Evolutionary conservation across 2,888 invertebrate genomes (phyloP).

Genomic region (Epirrhoe tristata): DNA sequence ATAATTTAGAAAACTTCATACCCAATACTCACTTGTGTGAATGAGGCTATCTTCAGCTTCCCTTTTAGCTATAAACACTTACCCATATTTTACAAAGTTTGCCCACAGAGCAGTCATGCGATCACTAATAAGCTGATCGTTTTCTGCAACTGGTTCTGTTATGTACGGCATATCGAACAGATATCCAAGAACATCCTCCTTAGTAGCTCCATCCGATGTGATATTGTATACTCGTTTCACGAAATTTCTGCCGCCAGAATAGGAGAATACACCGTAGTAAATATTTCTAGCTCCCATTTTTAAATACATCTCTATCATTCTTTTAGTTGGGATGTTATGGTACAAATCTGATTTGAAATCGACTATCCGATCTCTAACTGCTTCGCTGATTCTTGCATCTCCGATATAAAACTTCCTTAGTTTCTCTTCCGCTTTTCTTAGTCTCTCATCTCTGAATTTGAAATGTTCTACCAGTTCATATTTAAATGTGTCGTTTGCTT

Average conservation of each 20-base stretch:
- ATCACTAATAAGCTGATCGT: slow-evolving; percentile 49
- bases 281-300: slow-evolving; percentile 48
- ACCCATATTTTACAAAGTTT: slow-evolving; percentile 59
- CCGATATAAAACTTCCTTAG: slow-evolving; percentile 49
- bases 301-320: slow-evolving; percentile 55
- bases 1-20: no score
- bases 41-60: neutral
- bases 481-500: slow-evolving; percentile 15
- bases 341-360: slow-evolving; percentile 47
- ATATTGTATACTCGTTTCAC: slow-evolving; percentile 49
- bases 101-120: slow-evolving; percentile 44
- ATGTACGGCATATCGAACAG: slow-evolving; percentile 55
- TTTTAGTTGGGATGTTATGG: slow-evolving; percentile 44
- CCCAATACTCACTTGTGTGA: no score
- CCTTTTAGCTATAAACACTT: slow-evolving; percentile 15
- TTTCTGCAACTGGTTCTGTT: slow-evolving; percentile 43
- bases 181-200: slow-evolving; percentile 59
- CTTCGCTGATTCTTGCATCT: slow-evolving; percentile 38
- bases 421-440: slow-evolving; percentile 40
- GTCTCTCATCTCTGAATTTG: slow-evolving; percentile 34
- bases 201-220: slow-evolving; percentile 49
- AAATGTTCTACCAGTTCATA: slow-evolving; percentile 38
- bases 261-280: slow-evolving; percentile 62
- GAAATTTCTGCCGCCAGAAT: slow-evolving; percentile 61
- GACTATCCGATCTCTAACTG: slow-evolving; percentile 32